Evolutionary conservation across 1,140 invertebrate genomes (phyloP).

Genomic region (Lamellibrachia luymesi): DNA sequence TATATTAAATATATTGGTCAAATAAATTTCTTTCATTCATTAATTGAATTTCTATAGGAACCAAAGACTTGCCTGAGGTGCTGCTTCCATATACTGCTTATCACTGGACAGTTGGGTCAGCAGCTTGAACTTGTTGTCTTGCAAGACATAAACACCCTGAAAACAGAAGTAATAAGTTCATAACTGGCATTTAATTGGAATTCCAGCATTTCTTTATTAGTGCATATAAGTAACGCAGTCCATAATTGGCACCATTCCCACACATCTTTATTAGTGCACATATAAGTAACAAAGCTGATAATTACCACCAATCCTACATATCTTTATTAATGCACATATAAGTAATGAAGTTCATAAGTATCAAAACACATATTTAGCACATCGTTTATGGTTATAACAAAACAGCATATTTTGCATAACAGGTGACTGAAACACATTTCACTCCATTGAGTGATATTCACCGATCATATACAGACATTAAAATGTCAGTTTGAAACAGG

Average conservation of each 20-base stretch:
- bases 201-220: neutral
- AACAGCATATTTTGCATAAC: too few relatives aligned
- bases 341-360: too few relatives aligned
- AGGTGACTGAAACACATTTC: too few relatives aligned
- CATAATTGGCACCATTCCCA: neutral
- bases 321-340: too few relatives aligned
- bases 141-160: conserved; percentile 91
- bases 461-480: too few relatives aligned
- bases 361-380: too few relatives aligned
- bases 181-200: conserved; percentile 2
- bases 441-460: too few relatives aligned
- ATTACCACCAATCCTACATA: too few relatives aligned
- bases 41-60: neutral
- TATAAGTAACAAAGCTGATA: neutral
- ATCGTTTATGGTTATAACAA: too few relatives aligned
- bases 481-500: too few relatives aligned
- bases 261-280: neutral
- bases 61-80: conserved; percentile 69
- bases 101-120: conserved; percentile 82
- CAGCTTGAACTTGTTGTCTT: conserved; percentile 92
- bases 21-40: neutral
- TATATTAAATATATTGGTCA: too few relatives aligned
- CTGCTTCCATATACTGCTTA: conserved; percentile 87
- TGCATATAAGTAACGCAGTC: neutral
- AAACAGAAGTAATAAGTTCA: neutral